Evolutionary conservation across 2,113 vertebrate species (phyloP).

Genomic region (Nycticebus coucang): DNA sequence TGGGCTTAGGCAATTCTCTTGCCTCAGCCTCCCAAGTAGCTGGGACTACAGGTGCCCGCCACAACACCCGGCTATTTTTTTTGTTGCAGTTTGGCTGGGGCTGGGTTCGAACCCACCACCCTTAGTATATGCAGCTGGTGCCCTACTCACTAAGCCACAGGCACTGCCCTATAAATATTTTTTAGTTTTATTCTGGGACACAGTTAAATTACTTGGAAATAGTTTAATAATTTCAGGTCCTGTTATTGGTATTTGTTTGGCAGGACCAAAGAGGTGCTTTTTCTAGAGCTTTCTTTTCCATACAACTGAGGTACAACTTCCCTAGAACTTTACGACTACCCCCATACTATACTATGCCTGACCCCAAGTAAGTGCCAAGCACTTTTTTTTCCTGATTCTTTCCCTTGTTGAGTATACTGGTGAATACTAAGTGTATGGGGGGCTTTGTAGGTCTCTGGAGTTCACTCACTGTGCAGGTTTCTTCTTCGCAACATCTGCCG

Average conservation of each 20-base stretch:
- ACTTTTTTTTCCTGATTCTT: background rate
- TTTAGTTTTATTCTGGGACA: background rate
- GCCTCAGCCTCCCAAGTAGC: no score
- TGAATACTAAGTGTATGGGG: no score
- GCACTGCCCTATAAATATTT: background rate
- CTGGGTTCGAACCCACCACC: no score
- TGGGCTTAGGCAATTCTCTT: no score
- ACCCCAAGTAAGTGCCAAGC: no score
- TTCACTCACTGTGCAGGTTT: background rate
- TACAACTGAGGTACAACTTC: background rate
- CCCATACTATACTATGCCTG: background rate
- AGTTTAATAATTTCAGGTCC: background rate
- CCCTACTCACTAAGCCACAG: no score
- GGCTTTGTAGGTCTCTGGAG: background rate
- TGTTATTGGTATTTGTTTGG: background rate
- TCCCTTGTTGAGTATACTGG: background rate
- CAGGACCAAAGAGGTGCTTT: background rate
- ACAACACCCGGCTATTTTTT: no score
- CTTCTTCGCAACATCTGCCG: background rate
- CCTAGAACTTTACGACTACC: background rate
- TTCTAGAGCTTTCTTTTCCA: background rate
- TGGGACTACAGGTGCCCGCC: no score
- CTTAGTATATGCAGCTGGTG: no score
- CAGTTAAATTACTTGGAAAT: background rate
- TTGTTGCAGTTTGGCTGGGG: no score